Evolutionary conservation across 2,113 vertebrate species (phyloP), one percentile per base, ranked within the genome.

Genomic region (Pongo pygmaeus): DNA sequence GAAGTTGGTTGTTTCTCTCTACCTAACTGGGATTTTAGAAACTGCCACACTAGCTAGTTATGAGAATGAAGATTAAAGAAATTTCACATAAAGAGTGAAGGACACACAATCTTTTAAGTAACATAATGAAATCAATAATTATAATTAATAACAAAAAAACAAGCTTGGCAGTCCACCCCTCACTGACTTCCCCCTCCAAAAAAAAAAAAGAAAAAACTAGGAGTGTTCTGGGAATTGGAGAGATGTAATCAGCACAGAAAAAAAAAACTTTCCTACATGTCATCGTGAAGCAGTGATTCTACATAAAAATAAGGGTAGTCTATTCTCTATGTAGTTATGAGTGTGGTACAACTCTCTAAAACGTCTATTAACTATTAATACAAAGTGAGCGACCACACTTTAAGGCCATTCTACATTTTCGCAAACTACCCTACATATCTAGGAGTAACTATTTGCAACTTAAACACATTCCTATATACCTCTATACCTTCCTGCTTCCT

Each of bases 261-360:
- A 85, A 89, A 32, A 84, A 43, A 48, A 13, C 75, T 3, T 85
- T 81, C 7, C 69, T 64, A 61, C 20, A 86, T 30, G 72, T 77
- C n/a, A 96, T 80, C 61, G 35, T 55, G 69, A 79, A 97, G 27
- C 35, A 83, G 38, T 52, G 57, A 80, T 77, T 93, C 72, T 81
- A 50, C 61, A 84, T 84, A 88, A 86, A 86, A 94, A 78, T 23
- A 59, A 0, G 17, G 38, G 57, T 23, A 91, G 13, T 67, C n/a
- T 79, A 48, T 32, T 95, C 48, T 38, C 85, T 30, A 59, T 2
- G 11, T 43, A 85, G 88, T 17, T 23, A 75, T 5, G 84, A 74
- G 22, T 55, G 52, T 46, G 67, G 38, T 88, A 1, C 30, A 91
- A 90, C 74, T 89, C 43, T 79, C 64, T 14, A 93, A 78, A 80